Base-by-base conservation (phyloP, 2,797 vertebrate genomes). In the Myotis planiceps region DNA sequence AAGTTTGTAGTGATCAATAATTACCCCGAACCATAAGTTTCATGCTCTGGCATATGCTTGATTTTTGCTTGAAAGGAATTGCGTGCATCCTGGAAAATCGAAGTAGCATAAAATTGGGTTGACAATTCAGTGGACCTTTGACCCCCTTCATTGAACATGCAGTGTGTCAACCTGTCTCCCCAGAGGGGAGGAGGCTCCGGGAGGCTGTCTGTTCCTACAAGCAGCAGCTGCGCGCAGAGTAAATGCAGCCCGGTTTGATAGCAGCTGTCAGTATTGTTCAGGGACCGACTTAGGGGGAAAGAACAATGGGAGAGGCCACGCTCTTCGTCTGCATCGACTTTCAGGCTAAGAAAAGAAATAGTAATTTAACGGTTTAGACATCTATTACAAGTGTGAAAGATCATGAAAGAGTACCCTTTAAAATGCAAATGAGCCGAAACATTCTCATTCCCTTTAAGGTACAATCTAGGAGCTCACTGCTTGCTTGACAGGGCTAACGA, bases 231-330 rank as follows among this genome's bases (percentile, higher is more conserved):
- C 83, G 55, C 80, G 0, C 45, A 92, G 98, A 98, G 98, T 98
- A 98, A 98, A 97, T 94, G 74, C 34, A 5, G 98, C 98, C 96
- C 87, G 95, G 98, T 98, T 97, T 98, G 97, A 99, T 99, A 99
- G 99, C 99, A 99, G 99, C 99, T 99, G 99, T 99, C 99, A 98
- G 98, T 99, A 99, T 99, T 99, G 99, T 99, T 99, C 98, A 99
- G 99, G 98, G 98, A 96, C 98, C 98, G 89, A 99, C 98, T 99
- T 98, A 95, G 98, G 98, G 98, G 98, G 96, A 90, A 97, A 98
- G 98, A 98, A 99, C 98, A 99, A 98, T 99, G 96, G 97, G 80
- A 96, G 98, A 88, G 96, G 97, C 97, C 97, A 93, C 79, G 98
- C 98, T 98, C 98, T 98, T 98, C 97, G 98, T 99, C 97, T 98